Evolutionary conservation across 2,888 invertebrate genomes (phyloP).

Genomic region (Scaptomyza caliginosa): DNA sequence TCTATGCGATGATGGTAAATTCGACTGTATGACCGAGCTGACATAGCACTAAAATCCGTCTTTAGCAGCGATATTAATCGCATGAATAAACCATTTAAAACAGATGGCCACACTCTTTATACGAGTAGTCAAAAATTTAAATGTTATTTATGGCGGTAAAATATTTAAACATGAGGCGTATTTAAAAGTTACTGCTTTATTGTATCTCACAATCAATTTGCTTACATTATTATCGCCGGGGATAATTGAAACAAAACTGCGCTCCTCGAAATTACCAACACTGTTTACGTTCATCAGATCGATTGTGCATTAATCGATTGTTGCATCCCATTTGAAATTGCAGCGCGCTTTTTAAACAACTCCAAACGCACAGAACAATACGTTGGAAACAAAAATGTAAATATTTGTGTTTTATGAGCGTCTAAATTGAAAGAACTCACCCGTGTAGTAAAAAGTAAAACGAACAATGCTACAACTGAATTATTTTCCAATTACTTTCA

Average conservation of each 20-base stretch:
- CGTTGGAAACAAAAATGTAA: background rate
- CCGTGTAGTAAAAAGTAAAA: background rate
- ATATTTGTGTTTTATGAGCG: background rate
- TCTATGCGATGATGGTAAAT: constrained; percentile 45
- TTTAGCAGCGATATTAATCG: constrained; percentile 24
- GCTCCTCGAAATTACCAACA: constrained; percentile 11
- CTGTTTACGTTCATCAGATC: background rate
- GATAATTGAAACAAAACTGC: rapidly evolving
- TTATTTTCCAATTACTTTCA: constrained; percentile 18
- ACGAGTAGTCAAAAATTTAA: background rate
- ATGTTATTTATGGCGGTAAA: background rate
- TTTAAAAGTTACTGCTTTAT: background rate
- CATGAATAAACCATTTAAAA: too few species aligned
- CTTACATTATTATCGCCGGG: rapidly evolving
- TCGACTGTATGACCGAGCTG: constrained; percentile 17
- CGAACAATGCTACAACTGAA: constrained; percentile 7
- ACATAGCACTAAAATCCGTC: background rate
- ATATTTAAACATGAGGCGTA: background rate
- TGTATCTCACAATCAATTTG: too few species aligned
- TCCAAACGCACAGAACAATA: background rate
- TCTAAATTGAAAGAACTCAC: background rate
- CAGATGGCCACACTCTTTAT: background rate
- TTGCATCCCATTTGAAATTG: background rate
- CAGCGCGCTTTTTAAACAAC: constrained; percentile 1
- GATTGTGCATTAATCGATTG: constrained; percentile 12